Evolutionary conservation across 2,113 vertebrate genomes (phyloP), one percentile per base, ranked within the genome.

Genomic region (Setophaga kirtlandii): DNA sequence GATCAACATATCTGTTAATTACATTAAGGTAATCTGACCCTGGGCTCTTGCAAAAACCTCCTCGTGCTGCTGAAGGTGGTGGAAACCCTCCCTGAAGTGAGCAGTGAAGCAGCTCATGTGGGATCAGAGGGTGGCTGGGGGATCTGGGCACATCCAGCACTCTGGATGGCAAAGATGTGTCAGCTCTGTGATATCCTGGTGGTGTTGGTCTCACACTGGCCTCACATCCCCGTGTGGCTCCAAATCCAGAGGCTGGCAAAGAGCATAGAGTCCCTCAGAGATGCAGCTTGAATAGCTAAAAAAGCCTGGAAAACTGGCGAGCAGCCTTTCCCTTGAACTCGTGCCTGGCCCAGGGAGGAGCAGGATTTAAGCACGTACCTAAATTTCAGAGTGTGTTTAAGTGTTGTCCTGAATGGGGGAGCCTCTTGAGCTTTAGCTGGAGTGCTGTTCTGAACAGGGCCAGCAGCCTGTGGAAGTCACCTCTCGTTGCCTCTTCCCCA

Each of bases 361-460:
- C 68, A 35, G 59, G 44, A 50, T 69, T 89, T 53, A 47, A 89
- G 47, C 77, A 69, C 0, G 1, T 90, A 58, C 63, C 87, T 90
- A 30, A 28, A 69, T 91, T 85, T 90, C 65, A 90, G 49, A 27
- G 9, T 24, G 52, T 87, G 83, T 56, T 83, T 4, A 81, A 92
- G 82, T 8, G 30, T 15, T 59, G 63, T 77, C 64, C 70, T 77
- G 25, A 92, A 50, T 5, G 44, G 59, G 59, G 47, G 35, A 87
- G 39, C 28, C 59, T 55, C 68, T 83, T 1, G 15, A 90, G 83
- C 59, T 83, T 62, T 42, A 65, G 52, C 58, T 79, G 65, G 84
- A 87, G 85, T 44, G 79, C 55, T 88, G 75, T 64, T 58, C 87
- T 96, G 93, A 88, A 58, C 2, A 4, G 39, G 37, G 87, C 89